Percentiles rank a stretch among this genome's conserved stretches.
Conservation (phyloP, 2,888 invertebrate genomes). For the Melinaea menophilus region DNA sequence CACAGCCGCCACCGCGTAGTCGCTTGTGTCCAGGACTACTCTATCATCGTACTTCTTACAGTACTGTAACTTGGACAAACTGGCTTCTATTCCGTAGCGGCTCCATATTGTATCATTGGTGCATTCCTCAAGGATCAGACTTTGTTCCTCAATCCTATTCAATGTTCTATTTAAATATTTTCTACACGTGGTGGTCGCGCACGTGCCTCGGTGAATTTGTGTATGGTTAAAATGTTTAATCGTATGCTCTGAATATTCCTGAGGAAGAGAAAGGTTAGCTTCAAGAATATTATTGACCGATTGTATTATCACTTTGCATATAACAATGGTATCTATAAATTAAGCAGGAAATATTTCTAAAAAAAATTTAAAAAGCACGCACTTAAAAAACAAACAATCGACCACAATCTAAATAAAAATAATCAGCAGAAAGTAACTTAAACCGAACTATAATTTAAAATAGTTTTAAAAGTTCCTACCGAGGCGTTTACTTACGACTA, state of each 20-base stretch:
- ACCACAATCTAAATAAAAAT: neutral
- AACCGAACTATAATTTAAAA: neutral
- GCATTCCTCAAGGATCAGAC: constrained; percentile 54
- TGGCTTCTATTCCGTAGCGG: constrained; percentile 51
- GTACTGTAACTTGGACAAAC: constrained; percentile 46
- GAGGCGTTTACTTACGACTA: constrained; percentile 43
- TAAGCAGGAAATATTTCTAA: too few relatives aligned
- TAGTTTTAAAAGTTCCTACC: neutral
- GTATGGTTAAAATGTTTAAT: constrained; percentile 65
- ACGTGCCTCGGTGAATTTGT: constrained; percentile 62
- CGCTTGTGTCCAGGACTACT: constrained; percentile 44
- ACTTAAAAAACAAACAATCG: too few relatives aligned
- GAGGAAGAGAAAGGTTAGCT: constrained; percentile 33
- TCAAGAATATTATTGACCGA: neutral
- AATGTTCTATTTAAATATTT: constrained; percentile 28
- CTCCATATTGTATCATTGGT: constrained; percentile 54
- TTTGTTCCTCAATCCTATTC: constrained; percentile 40
- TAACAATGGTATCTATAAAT: too few relatives aligned
- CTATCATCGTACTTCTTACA: constrained; percentile 49
- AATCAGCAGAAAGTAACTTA: neutral
- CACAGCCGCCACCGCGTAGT: constrained; percentile 49
- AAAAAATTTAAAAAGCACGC: too few relatives aligned
- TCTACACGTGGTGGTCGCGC: constrained; percentile 54
- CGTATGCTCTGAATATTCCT: constrained; percentile 59
- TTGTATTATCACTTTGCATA: too few relatives aligned